Evolutionary conservation across 1,140 invertebrate species (phyloP).

Genomic region (Frieseomelitta varia): DNA sequence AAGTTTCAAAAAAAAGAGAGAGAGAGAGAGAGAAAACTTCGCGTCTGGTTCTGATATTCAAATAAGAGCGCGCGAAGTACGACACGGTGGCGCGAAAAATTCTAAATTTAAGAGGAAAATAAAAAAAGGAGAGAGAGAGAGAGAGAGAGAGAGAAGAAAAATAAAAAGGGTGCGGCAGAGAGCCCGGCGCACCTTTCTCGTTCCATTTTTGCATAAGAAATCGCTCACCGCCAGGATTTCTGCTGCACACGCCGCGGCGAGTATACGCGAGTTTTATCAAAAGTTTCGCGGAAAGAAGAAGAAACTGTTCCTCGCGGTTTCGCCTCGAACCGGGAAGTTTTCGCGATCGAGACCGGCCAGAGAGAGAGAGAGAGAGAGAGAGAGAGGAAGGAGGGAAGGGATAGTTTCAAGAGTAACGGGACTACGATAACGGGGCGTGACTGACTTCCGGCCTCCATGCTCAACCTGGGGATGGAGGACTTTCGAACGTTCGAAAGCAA

Average conservation of each 20-base stretch:
- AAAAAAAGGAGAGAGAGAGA: not conserved
- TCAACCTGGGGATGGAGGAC: slow-evolving; percentile 32
- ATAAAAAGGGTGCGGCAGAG: too few relatives aligned
- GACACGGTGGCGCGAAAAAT: not conserved
- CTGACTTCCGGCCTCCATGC: slow-evolving; percentile 38
- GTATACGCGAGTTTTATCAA: slow-evolving; percentile 29
- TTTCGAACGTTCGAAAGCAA: slow-evolving; percentile 27
- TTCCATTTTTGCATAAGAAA: slow-evolving; percentile 6
- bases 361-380: not conserved
- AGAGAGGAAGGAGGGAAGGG: too few relatives aligned
- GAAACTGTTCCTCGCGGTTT: slow-evolving; percentile 40
- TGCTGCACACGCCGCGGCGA: not conserved
- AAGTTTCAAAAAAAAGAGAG: not conserved
- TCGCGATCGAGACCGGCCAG: slow-evolving; percentile 26
- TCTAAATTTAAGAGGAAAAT: not conserved
- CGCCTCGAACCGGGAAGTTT: slow-evolving; percentile 17
- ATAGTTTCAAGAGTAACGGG: slow-evolving; percentile 22
- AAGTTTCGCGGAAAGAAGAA: slow-evolving; percentile 30
- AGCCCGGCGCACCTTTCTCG: not conserved
- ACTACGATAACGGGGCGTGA: slow-evolving; percentile 41
- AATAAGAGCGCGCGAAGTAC: not conserved
- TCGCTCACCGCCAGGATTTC: slow-evolving; percentile 4
- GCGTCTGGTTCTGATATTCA: not conserved
- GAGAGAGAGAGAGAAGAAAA: too few relatives aligned
- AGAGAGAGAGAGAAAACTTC: not conserved